A percentile compares a stretch with the other conserved stretches of the same genome.
Evolutionary conservation across 2,888 invertebrate genomes (phyloP).

Genomic region (Poecilus cupreus): DNA sequence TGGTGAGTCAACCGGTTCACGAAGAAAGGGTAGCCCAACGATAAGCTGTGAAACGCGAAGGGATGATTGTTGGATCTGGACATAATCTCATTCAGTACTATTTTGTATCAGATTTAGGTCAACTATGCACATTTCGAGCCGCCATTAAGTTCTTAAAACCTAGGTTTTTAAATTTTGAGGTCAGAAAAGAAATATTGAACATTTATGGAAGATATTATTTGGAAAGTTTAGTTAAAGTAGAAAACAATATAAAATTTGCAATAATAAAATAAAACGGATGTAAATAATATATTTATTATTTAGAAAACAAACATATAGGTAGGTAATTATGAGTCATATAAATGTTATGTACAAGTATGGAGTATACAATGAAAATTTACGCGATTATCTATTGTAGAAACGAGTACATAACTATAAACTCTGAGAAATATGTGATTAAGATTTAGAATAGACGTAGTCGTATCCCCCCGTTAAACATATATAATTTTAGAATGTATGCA

Average conservation of each 20-base stretch:
- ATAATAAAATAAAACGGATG: neutral
- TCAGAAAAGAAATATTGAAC: neutral
- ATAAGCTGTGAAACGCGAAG: too few relatives aligned
- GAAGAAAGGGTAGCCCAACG: too few relatives aligned
- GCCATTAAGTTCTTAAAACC: too few relatives aligned
- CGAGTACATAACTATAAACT: neutral
- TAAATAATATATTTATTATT: neutral
- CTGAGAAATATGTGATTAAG: neutral
- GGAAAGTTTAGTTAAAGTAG: neutral
- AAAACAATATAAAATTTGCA: neutral
- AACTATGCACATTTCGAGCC: too few relatives aligned
- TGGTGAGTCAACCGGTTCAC: too few relatives aligned
- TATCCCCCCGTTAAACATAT: neutral
- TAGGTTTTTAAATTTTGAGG: neutral
- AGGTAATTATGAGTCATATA: neutral
- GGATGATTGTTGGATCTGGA: too few relatives aligned
- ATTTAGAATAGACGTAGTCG: neutral
- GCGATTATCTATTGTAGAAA: neutral
- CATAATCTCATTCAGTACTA: too few relatives aligned
- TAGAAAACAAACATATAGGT: neutral
- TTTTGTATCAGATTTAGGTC: too few relatives aligned
- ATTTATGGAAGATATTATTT: neutral
- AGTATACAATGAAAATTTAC: neutral
- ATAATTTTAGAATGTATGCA: neutral
- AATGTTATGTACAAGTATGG: neutral